Conservation (phyloP, 2,888 invertebrate species). For the Antitype chi region DNA sequence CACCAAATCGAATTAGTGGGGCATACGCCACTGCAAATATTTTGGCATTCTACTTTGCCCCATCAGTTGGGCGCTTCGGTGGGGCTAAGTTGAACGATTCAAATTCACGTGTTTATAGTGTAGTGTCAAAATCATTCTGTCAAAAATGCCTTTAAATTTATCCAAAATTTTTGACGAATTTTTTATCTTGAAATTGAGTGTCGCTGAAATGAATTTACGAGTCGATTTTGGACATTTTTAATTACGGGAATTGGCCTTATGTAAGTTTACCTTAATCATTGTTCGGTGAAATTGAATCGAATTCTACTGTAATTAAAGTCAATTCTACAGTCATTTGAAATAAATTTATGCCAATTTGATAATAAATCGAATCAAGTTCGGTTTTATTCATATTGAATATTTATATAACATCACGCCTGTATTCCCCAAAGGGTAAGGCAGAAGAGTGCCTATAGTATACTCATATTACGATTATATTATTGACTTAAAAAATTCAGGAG, state of each 20-base stretch:
- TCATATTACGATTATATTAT: neutral
- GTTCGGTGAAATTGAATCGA: neutral
- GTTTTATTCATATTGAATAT: neutral
- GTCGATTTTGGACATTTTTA: neutral
- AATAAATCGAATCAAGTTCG: neutral
- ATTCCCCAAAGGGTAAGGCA: neutral
- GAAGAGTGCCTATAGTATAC: too few relatives aligned
- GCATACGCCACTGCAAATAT: too few relatives aligned
- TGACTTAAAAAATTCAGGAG: neutral
- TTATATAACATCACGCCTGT: neutral
- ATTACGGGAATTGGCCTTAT: too few relatives aligned
- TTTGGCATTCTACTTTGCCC: too few relatives aligned
- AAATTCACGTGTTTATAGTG: neutral
- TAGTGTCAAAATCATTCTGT: neutral
- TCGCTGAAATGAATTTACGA: neutral
- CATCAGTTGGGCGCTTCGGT: too few relatives aligned
- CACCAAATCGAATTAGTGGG: too few relatives aligned
- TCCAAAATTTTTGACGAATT: neutral
- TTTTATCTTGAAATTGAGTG: neutral
- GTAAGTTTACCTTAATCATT: neutral
- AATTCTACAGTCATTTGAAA: constrained; percentile 2
- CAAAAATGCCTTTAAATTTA: neutral
- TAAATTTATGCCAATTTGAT: neutral
- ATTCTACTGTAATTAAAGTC: neutral
- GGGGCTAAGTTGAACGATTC: too few relatives aligned